Evolutionary conservation across 1,140 invertebrate genomes (phyloP), one percentile per base, ranked within the genome.

Genomic region (Cylas formicarius): DNA sequence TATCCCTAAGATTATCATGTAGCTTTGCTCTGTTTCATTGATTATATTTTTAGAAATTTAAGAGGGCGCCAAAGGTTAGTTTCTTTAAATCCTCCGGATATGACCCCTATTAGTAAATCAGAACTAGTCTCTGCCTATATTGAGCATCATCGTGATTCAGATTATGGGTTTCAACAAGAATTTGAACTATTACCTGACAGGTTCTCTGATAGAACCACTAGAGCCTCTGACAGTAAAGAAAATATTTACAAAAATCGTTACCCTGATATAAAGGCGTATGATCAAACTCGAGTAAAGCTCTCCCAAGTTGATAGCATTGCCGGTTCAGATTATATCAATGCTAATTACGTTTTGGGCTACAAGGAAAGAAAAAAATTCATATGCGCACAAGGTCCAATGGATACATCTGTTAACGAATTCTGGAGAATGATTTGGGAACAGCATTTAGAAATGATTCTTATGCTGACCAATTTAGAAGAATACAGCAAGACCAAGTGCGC

Each of bases 381-480:
- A 50, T 94, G 90, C 67, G 89, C 90, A 8, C 89, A 91, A 73
- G 88, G 90, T 0, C 94, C 94, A 0, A 87, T 95, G 73, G 86
- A 94, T 38, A 82, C 84, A 18, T 97, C 92, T 0, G 83, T 95
- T 1, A 82, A 81, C 53, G 93, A 97, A 64, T 97, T 97, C 67
- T 98, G 94, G 94, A 74, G 90, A 39, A 94, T 97, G 90, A 86
- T 97, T 45, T 97, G 92, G 90, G 92, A 97, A 67, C 89, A 95
- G 53, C 85, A 89, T 55, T 71, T 92, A 29, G 82, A 90, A 62
- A 74, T 93, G 38, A 89, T 97, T 51, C 78, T 96, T 8, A 96
- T 96, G 92, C 67, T 97, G 19, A 94, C 90, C 5, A 92, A 93
- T 65, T 74, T 94, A 10, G 90, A 94, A 63, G 91, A 95, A 69